Percentiles rank a stretch among this genome's conserved stretches.
phyloP scores from a whole-genome alignment of 2,888 invertebrate genomes.

The Leucania comma region DNA sequence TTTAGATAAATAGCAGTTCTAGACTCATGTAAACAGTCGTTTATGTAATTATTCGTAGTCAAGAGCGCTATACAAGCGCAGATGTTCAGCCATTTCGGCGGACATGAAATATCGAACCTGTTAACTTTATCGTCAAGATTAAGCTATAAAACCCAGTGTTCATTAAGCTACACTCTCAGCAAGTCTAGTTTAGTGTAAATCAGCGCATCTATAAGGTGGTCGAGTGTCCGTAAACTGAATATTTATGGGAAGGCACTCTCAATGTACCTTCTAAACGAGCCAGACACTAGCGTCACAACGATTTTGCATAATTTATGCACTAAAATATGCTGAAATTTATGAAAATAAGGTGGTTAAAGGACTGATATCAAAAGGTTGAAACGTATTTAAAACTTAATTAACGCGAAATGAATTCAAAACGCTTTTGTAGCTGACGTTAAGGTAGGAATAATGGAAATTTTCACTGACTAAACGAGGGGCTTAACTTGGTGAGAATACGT shows the following conservation, averaged over 20 bases:
- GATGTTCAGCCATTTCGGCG: conserved; percentile 55
- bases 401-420: conserved; percentile 68
- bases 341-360: conserved; percentile 68
- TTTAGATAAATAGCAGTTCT: conserved; percentile 50
- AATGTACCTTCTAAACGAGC: conserved; percentile 72
- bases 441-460: conserved; percentile 59
- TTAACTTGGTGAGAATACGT: conserved; percentile 51
- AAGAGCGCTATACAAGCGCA: conserved; percentile 51
- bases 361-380: conserved; percentile 64
- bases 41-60: conserved; percentile 57
- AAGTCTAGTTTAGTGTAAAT: conserved; percentile 71
- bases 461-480: conserved; percentile 46
- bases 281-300: conserved; percentile 79
- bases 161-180: conserved; percentile 66
- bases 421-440: conserved; percentile 61
- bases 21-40: conserved; percentile 56
- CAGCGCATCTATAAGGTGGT: conserved; percentile 76
- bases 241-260: conserved; percentile 76
- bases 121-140: conserved; percentile 64
- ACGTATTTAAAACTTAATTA: conserved; percentile 68
- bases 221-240: conserved; percentile 82
- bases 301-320: conserved; percentile 83
- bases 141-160: conserved; percentile 61
- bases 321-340: conserved; percentile 78
- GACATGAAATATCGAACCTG: conserved; percentile 60